phyloP scores from a whole-genome alignment of 2,797 vertebrate genomes.

The Artibeus lituratus region DNA sequence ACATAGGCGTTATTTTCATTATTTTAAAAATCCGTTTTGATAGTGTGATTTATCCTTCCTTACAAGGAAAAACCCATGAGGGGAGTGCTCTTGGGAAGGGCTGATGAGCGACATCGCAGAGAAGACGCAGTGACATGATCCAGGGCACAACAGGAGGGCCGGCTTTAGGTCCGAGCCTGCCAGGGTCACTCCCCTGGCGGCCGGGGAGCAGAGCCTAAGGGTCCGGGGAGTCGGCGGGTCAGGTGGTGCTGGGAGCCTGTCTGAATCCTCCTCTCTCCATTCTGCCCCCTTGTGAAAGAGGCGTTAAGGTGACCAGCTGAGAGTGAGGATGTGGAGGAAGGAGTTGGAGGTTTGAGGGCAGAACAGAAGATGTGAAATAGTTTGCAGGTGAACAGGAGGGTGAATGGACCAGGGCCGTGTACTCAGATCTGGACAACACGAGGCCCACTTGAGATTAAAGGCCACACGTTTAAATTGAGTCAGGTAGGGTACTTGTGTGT shows the following conservation, averaged over 20 bases:
- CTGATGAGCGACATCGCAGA: neutral
- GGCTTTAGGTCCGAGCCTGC: too few relatives aligned
- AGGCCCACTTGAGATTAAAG: neutral
- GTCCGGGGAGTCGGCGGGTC: fast-evolving
- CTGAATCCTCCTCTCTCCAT: neutral
- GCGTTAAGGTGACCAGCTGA: neutral
- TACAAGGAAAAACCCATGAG: neutral
- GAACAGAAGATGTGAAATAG: neutral
- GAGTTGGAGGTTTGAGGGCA: neutral
- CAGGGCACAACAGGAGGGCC: neutral
- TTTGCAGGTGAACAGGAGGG: neutral
- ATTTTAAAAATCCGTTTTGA: neutral
- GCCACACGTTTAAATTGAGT: neutral
- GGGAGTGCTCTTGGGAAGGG: neutral
- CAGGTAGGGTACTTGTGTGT: neutral
- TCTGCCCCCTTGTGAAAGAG: neutral
- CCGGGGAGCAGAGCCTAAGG: neutral
- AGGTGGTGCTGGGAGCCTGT: neutral
- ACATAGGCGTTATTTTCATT: neutral
- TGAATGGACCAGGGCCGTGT: neutral
- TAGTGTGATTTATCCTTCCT: neutral
- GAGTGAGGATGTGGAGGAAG: neutral
- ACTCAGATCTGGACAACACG: neutral
- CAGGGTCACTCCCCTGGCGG: neutral
- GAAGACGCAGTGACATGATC: too few relatives aligned